Evolutionary conservation across 2,888 invertebrate genomes (phyloP), one percentile per base, ranked within the genome.

Genomic region (Eupsilia transversa): DNA sequence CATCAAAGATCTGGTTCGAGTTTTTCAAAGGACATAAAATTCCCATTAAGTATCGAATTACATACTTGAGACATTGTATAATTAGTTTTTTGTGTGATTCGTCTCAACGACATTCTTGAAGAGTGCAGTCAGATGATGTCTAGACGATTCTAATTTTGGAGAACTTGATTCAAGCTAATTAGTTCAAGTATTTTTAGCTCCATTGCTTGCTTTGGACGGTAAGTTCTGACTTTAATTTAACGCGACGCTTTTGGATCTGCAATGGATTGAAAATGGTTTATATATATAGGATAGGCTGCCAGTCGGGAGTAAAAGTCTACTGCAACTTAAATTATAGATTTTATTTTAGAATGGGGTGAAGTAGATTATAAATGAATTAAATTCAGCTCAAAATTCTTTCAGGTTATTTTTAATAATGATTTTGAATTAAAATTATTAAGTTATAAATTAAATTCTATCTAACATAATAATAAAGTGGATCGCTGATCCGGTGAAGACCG

Each of bases 141-240:
- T 85, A 84, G 83, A 84, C 84, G 68, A 60, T 72, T 80, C 86
- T 82, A 85, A 83, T 61, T 85, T 65, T 70, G 74, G 79, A 83
- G 46, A 69, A 54, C 68, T 72, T 61, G 67, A 67, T 41, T 71
- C 68, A 73, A 27, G 56, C 70, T 70, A 52, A 59, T 75, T 63
- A 64, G 54, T 72, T 30, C 60, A 59, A 46, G 64, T 67, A 75
- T 64, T 78, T 78, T 64, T 57, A 43, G 57, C n/a, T 67, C 14
- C 59, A 85, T 68, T 12, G 68, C 65, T 52, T 12, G 27, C 23
- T 79, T 57, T 63, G 17, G 14, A 20, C 6, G n/a, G 30, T 23
- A 17, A 14, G 0, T 59, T 60, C n/a, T n/a, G n/a, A n/a, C n/a
- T n/a, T n/a, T n/a, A n/a, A n/a, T n/a, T 35, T 0, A 1, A 52